These are phyloP conservation scores for Falco rusticolus DNA, from an alignment of 2,797 vertebrate genomes.

Conservation along the genomic window DNA sequence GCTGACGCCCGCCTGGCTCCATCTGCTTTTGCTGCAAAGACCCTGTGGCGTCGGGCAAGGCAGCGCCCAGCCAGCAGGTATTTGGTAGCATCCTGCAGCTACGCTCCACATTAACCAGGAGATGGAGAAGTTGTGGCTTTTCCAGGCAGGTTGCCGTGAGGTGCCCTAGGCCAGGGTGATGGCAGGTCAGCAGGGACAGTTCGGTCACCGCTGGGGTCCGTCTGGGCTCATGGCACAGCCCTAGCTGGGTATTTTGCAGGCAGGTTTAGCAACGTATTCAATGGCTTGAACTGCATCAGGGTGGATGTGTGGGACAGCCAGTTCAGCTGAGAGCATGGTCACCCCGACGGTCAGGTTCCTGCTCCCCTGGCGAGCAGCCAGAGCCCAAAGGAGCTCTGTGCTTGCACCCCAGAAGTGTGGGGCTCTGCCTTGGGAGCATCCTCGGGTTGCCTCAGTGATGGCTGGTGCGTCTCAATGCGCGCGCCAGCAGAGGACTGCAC, in stretches of 20 bases:
- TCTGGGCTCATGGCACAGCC: not conserved
- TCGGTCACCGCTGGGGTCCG: not conserved
- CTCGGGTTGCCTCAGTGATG: accelerated
- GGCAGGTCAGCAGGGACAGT: accelerated
- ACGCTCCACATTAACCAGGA: not conserved
- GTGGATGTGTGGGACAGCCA: not conserved
- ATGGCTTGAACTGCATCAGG: not conserved
- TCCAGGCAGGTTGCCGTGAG: accelerated
- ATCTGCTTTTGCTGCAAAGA: accelerated
- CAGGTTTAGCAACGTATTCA: accelerated
- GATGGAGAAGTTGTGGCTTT: accelerated
- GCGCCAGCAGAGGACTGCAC: accelerated
- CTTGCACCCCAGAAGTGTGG: not conserved
- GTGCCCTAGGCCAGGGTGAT: accelerated
- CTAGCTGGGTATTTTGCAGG: not conserved
- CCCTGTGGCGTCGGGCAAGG: not conserved
- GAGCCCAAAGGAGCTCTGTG: not conserved
- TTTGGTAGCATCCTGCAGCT: not conserved
- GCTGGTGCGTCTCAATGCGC: accelerated
- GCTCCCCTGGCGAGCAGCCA: accelerated
- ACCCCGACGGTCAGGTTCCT: accelerated
- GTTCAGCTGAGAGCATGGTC: accelerated
- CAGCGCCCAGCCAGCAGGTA: not conserved
- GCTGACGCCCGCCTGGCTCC: not conserved
- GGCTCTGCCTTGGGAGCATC: not conserved